phyloP scores from a whole-genome alignment of 2,797 vertebrate genomes.

The Rhynchotus rufescens region DNA sequence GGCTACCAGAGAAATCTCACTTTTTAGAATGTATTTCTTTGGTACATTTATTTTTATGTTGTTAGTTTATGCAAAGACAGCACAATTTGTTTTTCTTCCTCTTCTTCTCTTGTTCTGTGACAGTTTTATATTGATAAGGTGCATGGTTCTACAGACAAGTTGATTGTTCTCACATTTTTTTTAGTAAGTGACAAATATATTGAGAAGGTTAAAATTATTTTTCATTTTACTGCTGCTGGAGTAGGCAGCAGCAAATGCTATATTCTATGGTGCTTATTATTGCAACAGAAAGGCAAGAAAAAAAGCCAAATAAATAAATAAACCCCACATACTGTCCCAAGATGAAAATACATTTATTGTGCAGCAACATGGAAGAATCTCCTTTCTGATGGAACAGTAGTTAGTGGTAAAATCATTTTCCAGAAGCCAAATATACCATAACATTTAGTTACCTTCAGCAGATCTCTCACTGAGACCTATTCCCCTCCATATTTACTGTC shows the following conservation, averaged over 20 bases:
- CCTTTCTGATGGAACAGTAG: neutral
- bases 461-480: neutral
- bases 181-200: neutral
- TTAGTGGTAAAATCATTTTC: neutral
- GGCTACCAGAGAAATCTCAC: neutral
- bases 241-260: neutral
- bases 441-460: neutral
- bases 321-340: neutral
- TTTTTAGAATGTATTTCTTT: neutral
- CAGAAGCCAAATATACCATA: neutral
- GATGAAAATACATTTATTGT: neutral
- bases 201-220: neutral
- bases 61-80: neutral
- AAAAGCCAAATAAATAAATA: neutral
- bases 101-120: neutral
- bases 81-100: neutral
- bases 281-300: neutral
- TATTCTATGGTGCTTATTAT: neutral
- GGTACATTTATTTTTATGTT: neutral
- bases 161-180: neutral
- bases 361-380: neutral
- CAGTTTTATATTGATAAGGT: neutral
- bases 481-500: neutral
- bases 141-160: neutral
- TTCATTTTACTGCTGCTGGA: neutral